A percentile compares a stretch with the other conserved stretches of the same genome.
Conservation (phyloP, 2,113 vertebrate species). For the Urocolius indicus region DNA sequence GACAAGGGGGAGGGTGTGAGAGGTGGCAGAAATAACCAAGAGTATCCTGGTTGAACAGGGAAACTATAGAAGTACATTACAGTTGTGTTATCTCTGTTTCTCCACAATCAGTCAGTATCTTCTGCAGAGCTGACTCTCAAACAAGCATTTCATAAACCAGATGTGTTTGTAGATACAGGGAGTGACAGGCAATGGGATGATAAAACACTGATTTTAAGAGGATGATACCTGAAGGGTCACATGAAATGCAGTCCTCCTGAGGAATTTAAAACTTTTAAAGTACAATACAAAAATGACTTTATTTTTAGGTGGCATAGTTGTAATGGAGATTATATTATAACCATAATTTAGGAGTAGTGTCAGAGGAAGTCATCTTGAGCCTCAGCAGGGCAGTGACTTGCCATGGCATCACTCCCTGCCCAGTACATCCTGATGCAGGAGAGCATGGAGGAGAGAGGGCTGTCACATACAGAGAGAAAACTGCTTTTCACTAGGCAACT, state of each 20-base stretch:
- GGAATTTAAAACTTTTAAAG: background rate
- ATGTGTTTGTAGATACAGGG: background rate
- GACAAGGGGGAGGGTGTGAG: background rate
- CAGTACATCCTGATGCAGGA: background rate
- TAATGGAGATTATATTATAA: background rate
- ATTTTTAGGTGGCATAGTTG: background rate
- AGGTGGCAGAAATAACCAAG: background rate
- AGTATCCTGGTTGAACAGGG: background rate
- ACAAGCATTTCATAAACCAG: background rate
- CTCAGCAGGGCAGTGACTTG: background rate
- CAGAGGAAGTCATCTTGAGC: background rate
- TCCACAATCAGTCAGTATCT: background rate
- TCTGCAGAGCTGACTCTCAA: background rate
- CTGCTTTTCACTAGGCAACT: fast-evolving
- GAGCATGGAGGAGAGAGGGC: background rate
- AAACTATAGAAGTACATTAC: background rate
- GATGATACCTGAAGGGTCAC: background rate
- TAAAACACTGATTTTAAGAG: background rate
- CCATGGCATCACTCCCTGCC: background rate
- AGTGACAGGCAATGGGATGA: background rate
- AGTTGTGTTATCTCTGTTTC: background rate
- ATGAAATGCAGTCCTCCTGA: background rate
- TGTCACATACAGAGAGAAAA: fast-evolving
- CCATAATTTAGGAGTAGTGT: background rate
- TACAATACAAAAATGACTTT: background rate